phyloP scores from a whole-genome alignment of 2,113 vertebrate species.

The Kobus ellipsiprymnus region DNA sequence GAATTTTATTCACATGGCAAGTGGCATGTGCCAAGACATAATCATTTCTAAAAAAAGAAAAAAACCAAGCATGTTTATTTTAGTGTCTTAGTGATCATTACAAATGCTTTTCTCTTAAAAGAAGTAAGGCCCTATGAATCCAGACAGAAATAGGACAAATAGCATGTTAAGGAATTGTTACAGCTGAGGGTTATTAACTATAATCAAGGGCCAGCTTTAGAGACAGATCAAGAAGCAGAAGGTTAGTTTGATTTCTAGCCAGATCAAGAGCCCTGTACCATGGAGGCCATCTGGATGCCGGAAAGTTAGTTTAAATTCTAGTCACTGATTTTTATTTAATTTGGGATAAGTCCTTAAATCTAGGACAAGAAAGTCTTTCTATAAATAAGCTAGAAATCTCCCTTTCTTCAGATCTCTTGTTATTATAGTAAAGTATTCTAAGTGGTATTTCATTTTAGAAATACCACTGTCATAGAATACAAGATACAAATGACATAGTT shows the following conservation, averaged over 20 bases:
- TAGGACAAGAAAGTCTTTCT: not conserved
- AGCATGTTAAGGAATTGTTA: not conserved
- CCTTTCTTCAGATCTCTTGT: not conserved
- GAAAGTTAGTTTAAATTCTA: constrained; percentile 51
- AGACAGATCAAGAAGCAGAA: constrained; percentile 47
- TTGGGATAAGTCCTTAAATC: constrained; percentile 36
- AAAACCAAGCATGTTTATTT: not conserved
- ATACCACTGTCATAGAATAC: not conserved
- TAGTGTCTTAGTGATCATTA: not conserved
- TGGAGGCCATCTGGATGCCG: constrained; percentile 62
- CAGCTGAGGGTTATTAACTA: not conserved
- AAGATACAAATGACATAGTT: not conserved
- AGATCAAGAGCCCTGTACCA: constrained; percentile 33
- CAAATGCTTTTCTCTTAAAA: not conserved
- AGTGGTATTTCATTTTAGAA: constrained; percentile 33
- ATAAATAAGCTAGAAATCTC: not conserved
- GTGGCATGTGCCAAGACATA: not conserved
- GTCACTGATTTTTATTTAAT: constrained; percentile 55
- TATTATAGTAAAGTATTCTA: constrained; percentile 18
- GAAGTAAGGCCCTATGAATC: not conserved
- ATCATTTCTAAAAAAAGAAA: not conserved
- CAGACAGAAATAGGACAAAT: not conserved
- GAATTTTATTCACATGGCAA: not conserved
- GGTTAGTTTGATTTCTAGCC: constrained; percentile 63
- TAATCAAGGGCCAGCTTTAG: constrained; percentile 46